Evolutionary conservation across 2,113 vertebrate genomes (phyloP).

Genomic region (Nothocercus nigrocapillus): DNA sequence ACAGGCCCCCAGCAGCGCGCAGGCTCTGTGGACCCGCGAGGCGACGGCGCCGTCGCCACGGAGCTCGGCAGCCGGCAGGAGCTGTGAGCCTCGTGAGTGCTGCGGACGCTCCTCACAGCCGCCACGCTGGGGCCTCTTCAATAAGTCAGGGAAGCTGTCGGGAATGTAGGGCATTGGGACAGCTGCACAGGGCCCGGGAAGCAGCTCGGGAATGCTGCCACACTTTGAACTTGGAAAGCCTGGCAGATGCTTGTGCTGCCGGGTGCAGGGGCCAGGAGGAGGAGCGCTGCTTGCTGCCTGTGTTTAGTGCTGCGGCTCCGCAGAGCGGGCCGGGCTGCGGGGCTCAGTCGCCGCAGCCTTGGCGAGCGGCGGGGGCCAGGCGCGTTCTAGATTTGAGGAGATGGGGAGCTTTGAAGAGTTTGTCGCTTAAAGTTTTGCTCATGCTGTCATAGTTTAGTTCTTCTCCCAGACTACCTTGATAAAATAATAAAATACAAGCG

Average conservation of each 20-base stretch:
- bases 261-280: neutral
- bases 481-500: neutral
- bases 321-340: accelerated
- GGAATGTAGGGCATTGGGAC: constrained; percentile 66
- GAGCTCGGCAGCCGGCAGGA: neutral
- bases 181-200: neutral
- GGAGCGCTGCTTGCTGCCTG: neutral
- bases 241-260: neutral
- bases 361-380: neutral
- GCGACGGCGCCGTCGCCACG: accelerated
- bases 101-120: neutral
- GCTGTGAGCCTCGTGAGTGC: neutral
- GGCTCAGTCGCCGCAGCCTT: neutral
- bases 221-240: neutral
- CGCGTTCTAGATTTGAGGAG: neutral
- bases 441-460: neutral
- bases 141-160: neutral
- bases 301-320: accelerated
- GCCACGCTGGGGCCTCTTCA: neutral
- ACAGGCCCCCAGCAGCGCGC: neutral
- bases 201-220: neutral
- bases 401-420: neutral
- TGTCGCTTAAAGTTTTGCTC: neutral
- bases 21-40: accelerated
- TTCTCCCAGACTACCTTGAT: neutral